Evolutionary conservation across 2,797 vertebrate species (phyloP).

Genomic region (Phaenicophaeus curvirostris): DNA sequence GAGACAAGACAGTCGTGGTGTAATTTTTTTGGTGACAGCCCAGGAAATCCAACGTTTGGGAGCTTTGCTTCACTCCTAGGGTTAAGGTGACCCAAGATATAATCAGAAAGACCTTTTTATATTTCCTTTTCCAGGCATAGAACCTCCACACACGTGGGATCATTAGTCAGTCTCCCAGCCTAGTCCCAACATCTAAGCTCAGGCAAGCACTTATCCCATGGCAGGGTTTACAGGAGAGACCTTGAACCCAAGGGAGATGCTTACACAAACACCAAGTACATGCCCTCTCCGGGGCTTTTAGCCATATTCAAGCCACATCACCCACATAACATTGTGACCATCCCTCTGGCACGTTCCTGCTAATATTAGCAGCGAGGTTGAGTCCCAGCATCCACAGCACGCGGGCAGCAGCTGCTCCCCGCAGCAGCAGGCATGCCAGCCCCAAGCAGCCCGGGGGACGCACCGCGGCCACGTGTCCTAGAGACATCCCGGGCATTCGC

Average conservation of each 20-base stretch:
- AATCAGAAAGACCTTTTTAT: not conserved
- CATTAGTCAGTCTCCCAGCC: not conserved
- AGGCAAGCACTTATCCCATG: rapidly evolving
- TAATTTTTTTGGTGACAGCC: not conserved
- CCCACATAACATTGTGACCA: not conserved
- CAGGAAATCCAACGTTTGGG: not conserved
- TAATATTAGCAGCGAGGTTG: constrained; percentile 62
- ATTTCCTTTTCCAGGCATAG: constrained; percentile 42
- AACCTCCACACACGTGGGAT: not conserved
- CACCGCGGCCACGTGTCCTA: not conserved
- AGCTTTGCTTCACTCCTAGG: not conserved
- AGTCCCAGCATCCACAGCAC: not conserved
- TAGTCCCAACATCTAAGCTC: not conserved
- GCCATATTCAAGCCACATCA: not conserved
- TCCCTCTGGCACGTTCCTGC: not conserved
- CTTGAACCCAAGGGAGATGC: rapidly evolving
- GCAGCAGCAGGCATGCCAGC: not conserved
- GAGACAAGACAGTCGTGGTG: rapidly evolving
- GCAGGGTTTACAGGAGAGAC: not conserved
- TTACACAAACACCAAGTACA: not conserved
- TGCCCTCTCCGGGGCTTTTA: not conserved
- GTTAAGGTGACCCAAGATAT: not conserved
- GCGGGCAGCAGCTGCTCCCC: constrained; percentile 48
- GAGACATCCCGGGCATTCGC: not conserved
- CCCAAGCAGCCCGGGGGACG: not conserved